Conservation (phyloP, 1,140 invertebrate genomes). For the Cataglyphis hispanica region DNA sequence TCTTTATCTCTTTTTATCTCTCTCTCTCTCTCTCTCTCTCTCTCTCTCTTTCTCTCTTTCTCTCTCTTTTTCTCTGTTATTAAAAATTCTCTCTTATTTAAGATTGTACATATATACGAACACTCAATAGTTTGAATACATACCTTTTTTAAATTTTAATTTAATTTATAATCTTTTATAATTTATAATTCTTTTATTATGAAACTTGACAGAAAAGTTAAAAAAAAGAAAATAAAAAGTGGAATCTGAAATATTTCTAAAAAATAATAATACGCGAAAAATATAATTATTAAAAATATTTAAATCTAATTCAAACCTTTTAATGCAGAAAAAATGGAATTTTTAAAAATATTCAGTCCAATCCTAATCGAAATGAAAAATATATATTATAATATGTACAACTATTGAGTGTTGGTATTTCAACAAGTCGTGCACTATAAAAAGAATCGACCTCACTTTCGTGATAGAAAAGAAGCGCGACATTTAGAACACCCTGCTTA, state of each 20-base stretch:
- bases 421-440: not conserved
- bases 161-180: no score
- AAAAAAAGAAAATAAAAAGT: not conserved
- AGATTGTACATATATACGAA: not conserved
- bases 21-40: not conserved
- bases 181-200: not conserved
- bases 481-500: conserved; percentile 16
- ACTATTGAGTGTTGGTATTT: conserved; percentile 46
- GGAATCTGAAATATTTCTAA: not conserved
- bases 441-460: conserved; percentile 10
- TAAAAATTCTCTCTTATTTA: not conserved
- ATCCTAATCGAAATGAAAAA: not conserved
- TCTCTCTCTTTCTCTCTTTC: not conserved
- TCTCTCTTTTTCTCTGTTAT: not conserved
- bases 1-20: not conserved
- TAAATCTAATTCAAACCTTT: not conserved
- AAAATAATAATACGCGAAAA: not conserved
- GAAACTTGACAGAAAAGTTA: not conserved
- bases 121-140: conserved; percentile 23
- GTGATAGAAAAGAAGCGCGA: conserved; percentile 10
- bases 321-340: not conserved
- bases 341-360: not conserved
- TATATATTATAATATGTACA: not conserved
- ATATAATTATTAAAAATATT: not conserved
- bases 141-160: not conserved